Evolutionary conservation across 2,113 vertebrate genomes (phyloP).

Genomic region (Psilopsiagon aymara): DNA sequence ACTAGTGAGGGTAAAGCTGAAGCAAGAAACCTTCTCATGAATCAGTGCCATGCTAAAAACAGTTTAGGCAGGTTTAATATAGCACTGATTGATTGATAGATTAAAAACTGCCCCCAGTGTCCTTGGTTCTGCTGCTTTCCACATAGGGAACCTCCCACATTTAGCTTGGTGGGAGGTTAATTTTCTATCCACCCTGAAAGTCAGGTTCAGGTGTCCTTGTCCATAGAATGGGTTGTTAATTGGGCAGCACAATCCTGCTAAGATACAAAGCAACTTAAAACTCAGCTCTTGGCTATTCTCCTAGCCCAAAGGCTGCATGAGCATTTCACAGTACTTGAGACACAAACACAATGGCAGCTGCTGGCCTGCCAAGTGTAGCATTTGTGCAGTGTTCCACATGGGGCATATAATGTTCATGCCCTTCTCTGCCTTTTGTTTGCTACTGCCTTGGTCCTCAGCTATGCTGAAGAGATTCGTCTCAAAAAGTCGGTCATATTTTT

Average conservation of each 20-base stretch:
- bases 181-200: neutral
- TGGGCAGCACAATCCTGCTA: neutral
- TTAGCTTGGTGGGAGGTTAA: neutral
- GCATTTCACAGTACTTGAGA: neutral
- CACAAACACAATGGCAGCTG: neutral
- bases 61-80: neutral
- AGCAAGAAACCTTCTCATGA: neutral
- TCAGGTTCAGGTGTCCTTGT: fast-evolving
- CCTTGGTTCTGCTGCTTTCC: neutral
- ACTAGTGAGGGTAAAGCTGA: neutral
- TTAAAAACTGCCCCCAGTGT: neutral
- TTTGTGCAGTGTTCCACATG: fast-evolving
- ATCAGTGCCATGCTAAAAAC: neutral
- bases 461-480: neutral
- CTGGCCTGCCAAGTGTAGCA: neutral
- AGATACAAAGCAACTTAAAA: fast-evolving
- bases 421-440: neutral
- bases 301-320: neutral
- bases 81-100: neutral
- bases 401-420: neutral
- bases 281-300: neutral
- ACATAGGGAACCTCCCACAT: fast-evolving
- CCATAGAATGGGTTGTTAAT: neutral
- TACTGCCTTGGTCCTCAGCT: neutral
- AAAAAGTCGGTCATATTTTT: neutral